Base-by-base conservation (phyloP, 2,797 vertebrate species). In the Taenioides sp. region DNA sequence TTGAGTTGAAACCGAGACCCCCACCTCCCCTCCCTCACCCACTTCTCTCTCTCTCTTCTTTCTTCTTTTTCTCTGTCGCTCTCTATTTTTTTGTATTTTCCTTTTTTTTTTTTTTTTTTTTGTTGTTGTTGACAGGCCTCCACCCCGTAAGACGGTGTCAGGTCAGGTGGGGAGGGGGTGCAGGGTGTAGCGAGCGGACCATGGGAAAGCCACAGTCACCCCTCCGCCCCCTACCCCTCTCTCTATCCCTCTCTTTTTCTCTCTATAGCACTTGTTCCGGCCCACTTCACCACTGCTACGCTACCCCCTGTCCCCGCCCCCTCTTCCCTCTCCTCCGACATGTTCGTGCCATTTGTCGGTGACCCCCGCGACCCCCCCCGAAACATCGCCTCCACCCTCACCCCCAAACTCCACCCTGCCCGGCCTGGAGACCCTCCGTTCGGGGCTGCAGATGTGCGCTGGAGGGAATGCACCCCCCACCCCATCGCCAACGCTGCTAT, bases 311-410 rank as follows among this genome's bases (percentile, higher is more conserved):
- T 9, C 17, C 25, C 58, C 25, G 1, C 17, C 55, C 55, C 12
- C 23, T 10, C 11, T 14, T 3, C 12, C 7, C 2, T 20, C 59
- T 31, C 7, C 59, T 31, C 28, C 61, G 37, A n/a, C 61, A 63
- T 63, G 34, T 63, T 22, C 34, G 61, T 63, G 61, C 61, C 31
- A 63, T 31, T 63, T 63, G 61, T 63, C 61, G 61, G 28, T 63
- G 61, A 63, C 61, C 61, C n/a, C 10, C 31, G n/a, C 9, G 61
- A 63, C 61, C 61, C 61, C 1, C 28, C 17, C 22, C 22, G 23
- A n/a, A 2, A 12, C 40, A 5, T 31, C 28, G 4, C 28, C 28
- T 5, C 5, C 28, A 5, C 28, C 28, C 28, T 31, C 28, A 31
- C 28, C 28, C 28, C 28, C 28, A 31, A 31, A 61, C 59, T 31